Conservation (phyloP, 2,113 vertebrate genomes). For the Bagarius yarrelli region DNA sequence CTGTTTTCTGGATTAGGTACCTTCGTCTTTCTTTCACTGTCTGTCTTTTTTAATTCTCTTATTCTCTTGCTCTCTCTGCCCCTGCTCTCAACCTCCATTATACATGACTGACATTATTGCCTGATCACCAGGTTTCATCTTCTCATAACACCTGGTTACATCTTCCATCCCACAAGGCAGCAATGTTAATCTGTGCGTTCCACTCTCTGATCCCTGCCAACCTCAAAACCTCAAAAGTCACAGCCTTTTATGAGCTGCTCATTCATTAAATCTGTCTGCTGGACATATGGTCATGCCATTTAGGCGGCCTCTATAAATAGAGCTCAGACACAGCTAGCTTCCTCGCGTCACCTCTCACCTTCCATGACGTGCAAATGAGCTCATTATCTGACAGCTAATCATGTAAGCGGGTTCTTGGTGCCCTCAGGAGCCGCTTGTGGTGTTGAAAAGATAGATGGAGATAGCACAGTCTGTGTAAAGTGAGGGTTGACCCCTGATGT, state of each 20-base stretch:
- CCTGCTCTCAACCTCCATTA: background rate
- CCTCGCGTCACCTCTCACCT: conserved; percentile 1
- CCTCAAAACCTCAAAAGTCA: background rate
- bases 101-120: background rate
- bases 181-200: background rate
- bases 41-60: background rate
- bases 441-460: background rate
- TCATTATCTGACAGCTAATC: conserved; percentile 41
- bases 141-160: background rate
- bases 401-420: conserved; percentile 2
- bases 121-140: background rate
- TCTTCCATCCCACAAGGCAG: background rate
- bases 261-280: conserved; percentile 14
- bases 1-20: background rate
- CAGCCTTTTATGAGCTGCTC: background rate
- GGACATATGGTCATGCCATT: background rate
- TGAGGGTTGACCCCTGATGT: background rate
- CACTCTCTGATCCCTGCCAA: conserved; percentile 3
- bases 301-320: conserved; percentile 40
- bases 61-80: background rate
- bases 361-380: conserved; percentile 20
- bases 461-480: background rate
- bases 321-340: conserved; percentile 23
- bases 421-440: background rate
- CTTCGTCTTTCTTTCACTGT: too few relatives aligned